Evolutionary conservation across 2,797 vertebrate genomes (phyloP).

Genomic region (Morus bassanus): DNA sequence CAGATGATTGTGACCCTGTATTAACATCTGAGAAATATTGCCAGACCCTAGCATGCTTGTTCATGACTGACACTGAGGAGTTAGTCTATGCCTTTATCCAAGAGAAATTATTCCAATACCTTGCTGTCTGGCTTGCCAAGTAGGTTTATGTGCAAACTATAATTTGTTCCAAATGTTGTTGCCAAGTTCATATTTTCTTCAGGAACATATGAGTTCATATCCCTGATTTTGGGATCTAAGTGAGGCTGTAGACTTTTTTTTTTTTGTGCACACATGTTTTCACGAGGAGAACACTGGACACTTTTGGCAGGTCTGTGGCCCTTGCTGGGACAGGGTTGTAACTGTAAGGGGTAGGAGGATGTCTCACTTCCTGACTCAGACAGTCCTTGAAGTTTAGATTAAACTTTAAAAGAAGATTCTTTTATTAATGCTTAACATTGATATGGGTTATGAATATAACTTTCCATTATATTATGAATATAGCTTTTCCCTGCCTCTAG

Average conservation of each 20-base stretch:
- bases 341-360: background rate
- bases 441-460: background rate
- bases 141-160: background rate
- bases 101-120: background rate
- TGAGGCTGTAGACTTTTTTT: background rate
- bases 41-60: background rate
- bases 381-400: background rate
- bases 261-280: background rate
- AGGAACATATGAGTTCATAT: background rate
- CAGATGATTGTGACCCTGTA: background rate
- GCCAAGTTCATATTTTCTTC: conserved; percentile 7
- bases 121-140: conserved; percentile 12
- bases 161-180: background rate
- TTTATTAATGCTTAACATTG: conserved; percentile 12
- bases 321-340: background rate
- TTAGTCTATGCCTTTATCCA: background rate
- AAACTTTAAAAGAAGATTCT: background rate
- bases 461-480: background rate
- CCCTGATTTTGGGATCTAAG: background rate
- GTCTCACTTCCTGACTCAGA: background rate
- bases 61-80: background rate
- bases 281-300: background rate
- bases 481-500: background rate
- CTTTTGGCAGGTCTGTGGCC: background rate
- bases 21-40: background rate